These are phyloP conservation scores for Balanococcus diminutus DNA, from an alignment of 2,888 invertebrate species.

Conservation along the genomic window DNA sequence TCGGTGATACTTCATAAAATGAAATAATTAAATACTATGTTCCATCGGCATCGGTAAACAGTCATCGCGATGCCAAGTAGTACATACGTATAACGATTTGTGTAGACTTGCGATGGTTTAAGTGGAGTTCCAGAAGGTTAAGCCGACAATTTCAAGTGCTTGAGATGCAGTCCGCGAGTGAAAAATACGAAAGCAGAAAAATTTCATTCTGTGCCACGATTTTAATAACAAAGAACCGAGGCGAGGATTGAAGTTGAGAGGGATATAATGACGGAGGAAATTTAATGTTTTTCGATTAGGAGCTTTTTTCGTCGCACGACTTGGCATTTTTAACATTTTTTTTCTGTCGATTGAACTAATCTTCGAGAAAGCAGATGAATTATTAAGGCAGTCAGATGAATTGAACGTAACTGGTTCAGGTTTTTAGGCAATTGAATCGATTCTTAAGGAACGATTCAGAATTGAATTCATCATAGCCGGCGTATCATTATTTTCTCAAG, in stretches of 20 bases:
- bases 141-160: not conserved
- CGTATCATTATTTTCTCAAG: too few relatives aligned
- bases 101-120: not conserved
- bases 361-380: too few relatives aligned
- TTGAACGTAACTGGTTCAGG: too few relatives aligned
- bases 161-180: not conserved
- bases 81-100: slow-evolving; percentile 10
- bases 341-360: too few relatives aligned
- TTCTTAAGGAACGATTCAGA: too few relatives aligned
- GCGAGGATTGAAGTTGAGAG: not conserved
- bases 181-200: not conserved
- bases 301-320: too few relatives aligned
- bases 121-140: not conserved
- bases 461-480: too few relatives aligned
- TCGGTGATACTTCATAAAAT: slow-evolving; percentile 37
- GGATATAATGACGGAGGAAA: too few relatives aligned
- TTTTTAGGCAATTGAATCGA: too few relatives aligned
- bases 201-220: not conserved
- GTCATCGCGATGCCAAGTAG: slow-evolving; percentile 1
- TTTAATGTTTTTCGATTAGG: too few relatives aligned
- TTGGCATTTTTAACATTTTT: too few relatives aligned
- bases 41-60: slow-evolving; percentile 11
- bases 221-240: not conserved
- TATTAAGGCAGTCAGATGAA: too few relatives aligned
- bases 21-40: slow-evolving; percentile 29